phyloP scores from a whole-genome alignment of 1,140 invertebrate genomes.

The Tigriopus japonicus region DNA sequence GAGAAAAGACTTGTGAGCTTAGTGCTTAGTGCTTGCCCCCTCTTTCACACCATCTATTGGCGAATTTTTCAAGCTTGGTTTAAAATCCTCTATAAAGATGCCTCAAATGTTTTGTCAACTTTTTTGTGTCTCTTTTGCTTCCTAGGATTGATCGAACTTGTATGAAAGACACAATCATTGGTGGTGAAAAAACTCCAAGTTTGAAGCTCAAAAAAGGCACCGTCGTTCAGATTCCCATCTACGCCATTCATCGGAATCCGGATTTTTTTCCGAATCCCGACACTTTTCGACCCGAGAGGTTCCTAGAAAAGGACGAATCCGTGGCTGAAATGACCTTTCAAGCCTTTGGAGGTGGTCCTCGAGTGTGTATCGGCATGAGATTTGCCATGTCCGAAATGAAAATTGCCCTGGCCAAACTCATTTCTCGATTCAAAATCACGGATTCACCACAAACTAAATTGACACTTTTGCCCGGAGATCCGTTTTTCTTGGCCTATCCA shows the following conservation, averaged over 20 bases:
- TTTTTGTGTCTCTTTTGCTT: too few relatives aligned
- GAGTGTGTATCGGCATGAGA: constrained; percentile 48
- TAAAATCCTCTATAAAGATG: too few relatives aligned
- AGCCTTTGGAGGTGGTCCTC: constrained; percentile 40
- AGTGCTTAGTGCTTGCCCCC: too few relatives aligned
- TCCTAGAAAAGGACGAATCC: constrained; percentile 48
- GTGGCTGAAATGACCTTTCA: constrained; percentile 40
- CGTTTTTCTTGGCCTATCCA: constrained; percentile 7
- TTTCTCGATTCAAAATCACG: not conserved
- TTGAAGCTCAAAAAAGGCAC: constrained; percentile 21
- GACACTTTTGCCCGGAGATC: constrained; percentile 7
- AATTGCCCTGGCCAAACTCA: constrained; percentile 54
- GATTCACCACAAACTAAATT: not conserved
- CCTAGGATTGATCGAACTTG: too few relatives aligned
- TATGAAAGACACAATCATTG: too few relatives aligned
- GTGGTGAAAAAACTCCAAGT: too few relatives aligned
- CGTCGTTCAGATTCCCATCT: constrained; percentile 31
- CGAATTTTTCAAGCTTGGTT: too few relatives aligned
- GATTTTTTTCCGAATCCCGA: constrained; percentile 63
- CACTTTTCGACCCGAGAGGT: constrained; percentile 74
- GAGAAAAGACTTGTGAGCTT: too few relatives aligned
- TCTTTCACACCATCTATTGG: too few relatives aligned
- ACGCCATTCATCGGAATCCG: constrained; percentile 50
- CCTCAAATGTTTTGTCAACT: too few relatives aligned
- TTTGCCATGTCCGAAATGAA: constrained; percentile 73